A percentile compares a stretch with the other conserved stretches of the same genome.
Conservation (phyloP, 2,888 invertebrate species). For the Agrochola lota region DNA sequence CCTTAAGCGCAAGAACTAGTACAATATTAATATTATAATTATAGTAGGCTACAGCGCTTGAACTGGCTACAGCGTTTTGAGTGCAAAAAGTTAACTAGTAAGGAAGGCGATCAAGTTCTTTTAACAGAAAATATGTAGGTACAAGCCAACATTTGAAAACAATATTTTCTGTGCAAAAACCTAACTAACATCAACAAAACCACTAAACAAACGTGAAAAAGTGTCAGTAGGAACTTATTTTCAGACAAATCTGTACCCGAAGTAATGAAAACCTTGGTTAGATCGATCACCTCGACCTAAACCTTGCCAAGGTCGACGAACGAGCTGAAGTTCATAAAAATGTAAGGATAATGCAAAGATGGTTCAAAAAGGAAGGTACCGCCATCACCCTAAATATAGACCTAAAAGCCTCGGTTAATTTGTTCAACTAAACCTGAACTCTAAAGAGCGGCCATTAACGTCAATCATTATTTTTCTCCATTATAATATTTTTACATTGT, state of each 20-base stretch:
- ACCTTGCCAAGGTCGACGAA: conserved; percentile 13
- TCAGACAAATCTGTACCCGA: background rate
- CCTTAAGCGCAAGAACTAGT: background rate
- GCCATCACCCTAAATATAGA: background rate
- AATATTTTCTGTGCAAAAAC: background rate
- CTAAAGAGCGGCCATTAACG: background rate
- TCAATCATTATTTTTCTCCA: background rate
- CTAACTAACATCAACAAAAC: background rate
- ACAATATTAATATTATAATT: background rate
- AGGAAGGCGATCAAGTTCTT: background rate
- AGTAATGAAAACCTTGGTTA: conserved; percentile 9
- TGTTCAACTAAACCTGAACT: conserved; percentile 1
- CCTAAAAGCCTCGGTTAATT: background rate
- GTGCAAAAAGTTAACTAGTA: background rate
- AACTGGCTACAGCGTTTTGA: background rate
- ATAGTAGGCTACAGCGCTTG: no score
- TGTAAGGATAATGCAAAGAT: background rate
- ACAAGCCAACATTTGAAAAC: background rate
- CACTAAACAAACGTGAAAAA: background rate
- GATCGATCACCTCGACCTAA: conserved; percentile 9
- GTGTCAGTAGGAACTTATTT: background rate
- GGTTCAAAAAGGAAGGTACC: no score
- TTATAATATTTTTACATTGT: background rate
- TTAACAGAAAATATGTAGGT: no score
- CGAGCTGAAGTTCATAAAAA: conserved; percentile 7